These are phyloP conservation scores for Sarcophaga carnaria DNA, from an alignment of 2,888 invertebrate species.

Conservation along the genomic window DNA sequence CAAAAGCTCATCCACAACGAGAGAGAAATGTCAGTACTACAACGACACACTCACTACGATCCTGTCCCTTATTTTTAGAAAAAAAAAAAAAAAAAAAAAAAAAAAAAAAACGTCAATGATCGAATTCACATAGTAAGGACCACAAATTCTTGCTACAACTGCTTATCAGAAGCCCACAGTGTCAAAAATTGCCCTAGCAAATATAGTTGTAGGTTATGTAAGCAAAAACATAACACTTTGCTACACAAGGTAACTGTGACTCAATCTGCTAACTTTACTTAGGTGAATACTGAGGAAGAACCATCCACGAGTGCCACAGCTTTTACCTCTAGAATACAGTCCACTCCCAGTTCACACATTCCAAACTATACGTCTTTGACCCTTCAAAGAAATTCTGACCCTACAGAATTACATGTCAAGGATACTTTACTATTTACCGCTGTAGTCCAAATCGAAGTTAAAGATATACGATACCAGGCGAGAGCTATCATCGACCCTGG, in stretches of 20 bases:
- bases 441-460: not conserved
- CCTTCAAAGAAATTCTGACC: not conserved
- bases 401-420: not conserved
- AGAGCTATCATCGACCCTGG: too few relatives aligned
- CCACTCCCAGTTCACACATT: too few relatives aligned
- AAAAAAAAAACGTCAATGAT: not conserved
- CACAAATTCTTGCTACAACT: too few relatives aligned
- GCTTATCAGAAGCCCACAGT: not conserved
- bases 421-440: not conserved
- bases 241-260: not conserved
- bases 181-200: not conserved
- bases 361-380: not conserved
- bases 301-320: not conserved
- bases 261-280: not conserved
- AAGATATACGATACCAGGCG: not conserved
- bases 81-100: too few relatives aligned
- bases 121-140: not conserved
- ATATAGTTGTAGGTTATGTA: not conserved
- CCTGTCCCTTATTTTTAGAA: not conserved
- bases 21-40: not conserved
- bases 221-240: not conserved
- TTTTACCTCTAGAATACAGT: not conserved
- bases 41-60: not conserved
- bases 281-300: not conserved
- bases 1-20: too few relatives aligned